Evolutionary conservation across 1,140 invertebrate genomes (phyloP).

Genomic region (Papilio xuthus): DNA sequence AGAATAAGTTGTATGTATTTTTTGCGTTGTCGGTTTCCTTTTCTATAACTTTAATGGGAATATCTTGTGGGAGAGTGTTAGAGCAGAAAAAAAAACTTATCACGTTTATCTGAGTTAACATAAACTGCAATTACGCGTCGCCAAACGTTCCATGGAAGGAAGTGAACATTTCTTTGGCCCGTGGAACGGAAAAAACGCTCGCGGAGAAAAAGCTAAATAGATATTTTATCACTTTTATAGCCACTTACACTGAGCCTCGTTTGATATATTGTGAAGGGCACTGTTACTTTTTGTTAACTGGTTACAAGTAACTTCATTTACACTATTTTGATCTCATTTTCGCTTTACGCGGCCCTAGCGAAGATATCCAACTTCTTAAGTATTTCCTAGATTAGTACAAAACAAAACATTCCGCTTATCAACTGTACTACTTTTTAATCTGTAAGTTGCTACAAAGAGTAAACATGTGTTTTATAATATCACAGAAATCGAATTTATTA

Average conservation of each 20-base stretch:
- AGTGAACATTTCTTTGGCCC: slow-evolving; percentile 57
- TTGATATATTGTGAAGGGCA: slow-evolving; percentile 56
- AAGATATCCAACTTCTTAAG: too few species aligned
- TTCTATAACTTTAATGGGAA: neutral
- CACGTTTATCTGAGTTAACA: slow-evolving; percentile 68
- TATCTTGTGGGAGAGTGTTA: slow-evolving; percentile 32
- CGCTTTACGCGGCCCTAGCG: neutral
- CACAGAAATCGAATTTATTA: too few species aligned
- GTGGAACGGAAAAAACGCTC: slow-evolving; percentile 57
- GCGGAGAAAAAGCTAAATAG: slow-evolving; percentile 73
- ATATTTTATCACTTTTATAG: slow-evolving; percentile 80
- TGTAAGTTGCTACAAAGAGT: too few species aligned
- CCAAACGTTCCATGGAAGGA: slow-evolving; percentile 65
- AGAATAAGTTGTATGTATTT: neutral
- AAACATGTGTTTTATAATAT: too few species aligned
- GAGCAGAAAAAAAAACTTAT: slow-evolving; percentile 52
- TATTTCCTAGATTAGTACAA: too few species aligned
- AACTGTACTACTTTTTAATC: too few species aligned
- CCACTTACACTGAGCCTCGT: slow-evolving; percentile 67
- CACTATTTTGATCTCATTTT: neutral
- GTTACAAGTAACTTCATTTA: slow-evolving; percentile 18
- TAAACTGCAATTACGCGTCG: slow-evolving; percentile 71
- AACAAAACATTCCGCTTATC: too few species aligned
- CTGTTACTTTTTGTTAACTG: slow-evolving; percentile 36
- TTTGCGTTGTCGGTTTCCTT: neutral